Evolutionary conservation across 1,140 invertebrate species (phyloP).

Genomic region (Vanessa atalanta): DNA sequence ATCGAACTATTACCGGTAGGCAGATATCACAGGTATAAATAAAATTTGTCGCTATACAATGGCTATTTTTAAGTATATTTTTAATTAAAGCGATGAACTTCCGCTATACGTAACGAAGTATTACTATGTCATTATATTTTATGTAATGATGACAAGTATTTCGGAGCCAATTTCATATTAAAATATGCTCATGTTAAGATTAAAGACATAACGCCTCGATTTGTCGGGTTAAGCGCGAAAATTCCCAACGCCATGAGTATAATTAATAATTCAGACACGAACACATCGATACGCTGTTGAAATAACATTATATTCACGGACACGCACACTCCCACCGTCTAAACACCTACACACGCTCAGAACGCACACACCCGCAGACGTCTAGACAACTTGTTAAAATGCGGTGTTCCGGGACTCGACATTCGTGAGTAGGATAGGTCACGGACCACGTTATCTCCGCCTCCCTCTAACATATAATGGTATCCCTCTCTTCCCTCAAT

Average conservation of each 20-base stretch:
- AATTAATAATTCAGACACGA: constrained; percentile 47
- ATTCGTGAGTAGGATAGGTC: constrained; percentile 80
- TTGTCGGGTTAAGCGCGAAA: constrained; percentile 39
- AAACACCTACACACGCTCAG: constrained; percentile 42
- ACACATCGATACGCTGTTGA: constrained; percentile 42
- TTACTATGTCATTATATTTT: neutral
- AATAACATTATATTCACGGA: constrained; percentile 44
- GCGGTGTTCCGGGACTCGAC: constrained; percentile 77
- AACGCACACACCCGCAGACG: constrained; percentile 58
- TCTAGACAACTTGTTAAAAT: constrained; percentile 78
- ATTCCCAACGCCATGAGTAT: constrained; percentile 43
- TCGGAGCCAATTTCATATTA: constrained; percentile 1
- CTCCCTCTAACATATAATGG: constrained; percentile 50
- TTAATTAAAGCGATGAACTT: too few species aligned
- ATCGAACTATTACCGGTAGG: too few species aligned
- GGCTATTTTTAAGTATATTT: too few species aligned
- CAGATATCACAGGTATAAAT: too few species aligned
- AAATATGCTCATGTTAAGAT: neutral
- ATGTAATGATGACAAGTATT: neutral
- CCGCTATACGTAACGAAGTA: neutral
- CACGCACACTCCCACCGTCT: constrained; percentile 42
- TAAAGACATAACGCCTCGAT: constrained; percentile 33
- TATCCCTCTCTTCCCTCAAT: constrained; percentile 48
- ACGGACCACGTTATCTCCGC: constrained; percentile 65
- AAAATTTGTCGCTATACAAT: too few species aligned